Percentiles rank a stretch among this genome's conserved stretches.
These are phyloP conservation scores for Leptobrachium leishanense DNA, from an alignment of 2,113 vertebrate genomes.

Conservation along the genomic window DNA sequence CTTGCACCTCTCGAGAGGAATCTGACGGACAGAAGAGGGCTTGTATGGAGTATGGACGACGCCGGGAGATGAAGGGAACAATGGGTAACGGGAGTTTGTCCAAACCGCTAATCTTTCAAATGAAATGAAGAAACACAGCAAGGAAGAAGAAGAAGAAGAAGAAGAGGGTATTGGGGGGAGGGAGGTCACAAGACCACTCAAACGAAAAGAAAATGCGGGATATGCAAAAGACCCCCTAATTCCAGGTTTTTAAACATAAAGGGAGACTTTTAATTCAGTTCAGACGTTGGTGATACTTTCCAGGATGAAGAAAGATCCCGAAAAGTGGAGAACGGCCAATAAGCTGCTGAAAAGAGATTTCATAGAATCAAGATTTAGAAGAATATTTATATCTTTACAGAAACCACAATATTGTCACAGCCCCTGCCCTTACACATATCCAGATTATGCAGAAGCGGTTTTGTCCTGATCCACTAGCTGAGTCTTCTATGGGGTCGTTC, in stretches of 20 bases:
- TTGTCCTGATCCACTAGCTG: no score
- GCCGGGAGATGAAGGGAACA: slow-evolving; percentile 37
- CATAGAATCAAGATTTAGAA: no score
- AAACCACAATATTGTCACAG: no score
- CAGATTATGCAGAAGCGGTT: no score
- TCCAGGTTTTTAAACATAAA: slow-evolving; percentile 5
- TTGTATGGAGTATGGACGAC: slow-evolving; percentile 27
- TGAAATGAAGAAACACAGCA: slow-evolving; percentile 8
- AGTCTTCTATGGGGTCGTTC: no score
- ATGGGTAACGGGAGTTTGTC: slow-evolving; percentile 36
- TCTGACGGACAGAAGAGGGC: slow-evolving; percentile 33
- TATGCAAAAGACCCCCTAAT: no score
- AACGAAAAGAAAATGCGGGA: slow-evolving; percentile 43
- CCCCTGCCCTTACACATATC: no score
- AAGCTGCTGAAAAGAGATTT: no score
- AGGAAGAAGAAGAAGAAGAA: no score
- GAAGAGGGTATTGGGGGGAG: not conserved
- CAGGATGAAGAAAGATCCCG: not conserved
- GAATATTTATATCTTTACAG: no score
- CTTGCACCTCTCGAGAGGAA: no score
- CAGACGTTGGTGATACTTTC: not conserved
- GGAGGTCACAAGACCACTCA: slow-evolving; percentile 12
- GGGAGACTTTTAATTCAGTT: slow-evolving; percentile 3
- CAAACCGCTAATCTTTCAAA: slow-evolving; percentile 33
- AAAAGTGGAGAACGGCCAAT: no score